phyloP scores from a whole-genome alignment of 2,113 vertebrate genomes.

The Naja naja region DNA sequence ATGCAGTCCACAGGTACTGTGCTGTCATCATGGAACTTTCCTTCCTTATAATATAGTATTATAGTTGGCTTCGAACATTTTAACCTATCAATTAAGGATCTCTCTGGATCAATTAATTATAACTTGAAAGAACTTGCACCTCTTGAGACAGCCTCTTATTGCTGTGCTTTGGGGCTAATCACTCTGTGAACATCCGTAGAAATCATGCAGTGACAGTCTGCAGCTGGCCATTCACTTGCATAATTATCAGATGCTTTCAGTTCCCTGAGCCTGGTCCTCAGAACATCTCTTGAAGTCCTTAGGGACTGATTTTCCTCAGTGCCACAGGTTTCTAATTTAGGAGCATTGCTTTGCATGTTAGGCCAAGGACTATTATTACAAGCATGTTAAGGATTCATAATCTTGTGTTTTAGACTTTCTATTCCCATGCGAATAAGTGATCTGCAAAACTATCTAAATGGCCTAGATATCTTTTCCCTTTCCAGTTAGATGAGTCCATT shows the following conservation, averaged over 20 bases:
- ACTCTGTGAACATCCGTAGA: background rate
- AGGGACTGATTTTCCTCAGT: slow-evolving; percentile 9
- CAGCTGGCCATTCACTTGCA: slow-evolving; percentile 6
- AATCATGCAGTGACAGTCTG: slow-evolving; percentile 5
- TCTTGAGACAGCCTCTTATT: background rate
- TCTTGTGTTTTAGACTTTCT: background rate
- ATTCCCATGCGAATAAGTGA: background rate
- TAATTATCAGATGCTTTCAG: background rate
- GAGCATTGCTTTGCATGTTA: background rate
- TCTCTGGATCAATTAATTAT: slow-evolving; percentile 3
- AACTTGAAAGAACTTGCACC: slow-evolving; percentile 1
- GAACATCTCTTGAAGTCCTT: background rate
- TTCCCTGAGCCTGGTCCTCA: background rate
- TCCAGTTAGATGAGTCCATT: background rate
- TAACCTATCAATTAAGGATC: slow-evolving; percentile 13
- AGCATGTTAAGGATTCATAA: background rate
- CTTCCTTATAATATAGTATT: background rate
- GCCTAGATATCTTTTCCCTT: background rate
- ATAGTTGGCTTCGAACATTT: background rate
- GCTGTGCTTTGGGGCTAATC: background rate
- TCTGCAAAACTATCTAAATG: background rate
- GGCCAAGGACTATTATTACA: background rate
- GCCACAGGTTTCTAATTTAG: background rate
- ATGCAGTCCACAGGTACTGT: background rate
- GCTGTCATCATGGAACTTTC: slow-evolving; percentile 4